Evolutionary conservation across 1,140 invertebrate species (phyloP).

Genomic region (Ptiloglossa arizonensis): DNA sequence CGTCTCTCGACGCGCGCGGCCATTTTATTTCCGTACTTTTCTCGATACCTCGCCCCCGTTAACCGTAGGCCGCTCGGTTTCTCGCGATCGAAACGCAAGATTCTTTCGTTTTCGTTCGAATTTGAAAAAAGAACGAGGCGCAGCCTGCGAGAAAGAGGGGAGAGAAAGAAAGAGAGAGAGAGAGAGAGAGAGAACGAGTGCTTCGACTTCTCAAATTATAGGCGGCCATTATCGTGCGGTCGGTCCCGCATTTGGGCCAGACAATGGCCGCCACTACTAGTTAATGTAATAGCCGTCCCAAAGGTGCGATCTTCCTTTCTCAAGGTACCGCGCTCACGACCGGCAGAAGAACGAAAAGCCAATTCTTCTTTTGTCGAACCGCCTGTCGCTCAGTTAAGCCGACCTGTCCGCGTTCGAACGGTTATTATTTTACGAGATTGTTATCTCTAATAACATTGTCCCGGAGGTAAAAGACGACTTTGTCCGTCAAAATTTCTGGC

Average conservation of each 20-base stretch:
- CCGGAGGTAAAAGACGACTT: slow-evolving; percentile 47
- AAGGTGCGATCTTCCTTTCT: slow-evolving; percentile 72
- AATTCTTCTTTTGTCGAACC: slow-evolving; percentile 51
- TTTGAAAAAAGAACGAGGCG: not conserved
- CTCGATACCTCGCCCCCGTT: no score
- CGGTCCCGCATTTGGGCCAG: slow-evolving; percentile 72
- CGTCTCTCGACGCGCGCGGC: no score
- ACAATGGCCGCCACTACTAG: slow-evolving; percentile 77
- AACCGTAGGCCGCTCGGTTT: no score
- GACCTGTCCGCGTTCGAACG: slow-evolving; percentile 59
- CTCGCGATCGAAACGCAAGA: no score
- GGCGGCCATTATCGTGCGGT: slow-evolving; percentile 73
- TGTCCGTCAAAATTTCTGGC: slow-evolving; percentile 41
- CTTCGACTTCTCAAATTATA: slow-evolving; percentile 71
- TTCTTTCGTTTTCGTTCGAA: no score
- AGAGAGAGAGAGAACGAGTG: slow-evolving; percentile 15
- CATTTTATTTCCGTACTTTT: no score
- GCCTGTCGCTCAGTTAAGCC: slow-evolving; percentile 51
- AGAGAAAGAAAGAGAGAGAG: no score
- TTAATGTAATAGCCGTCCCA: slow-evolving; percentile 79
- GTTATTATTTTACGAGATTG: slow-evolving; percentile 80
- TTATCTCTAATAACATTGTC: slow-evolving; percentile 80
- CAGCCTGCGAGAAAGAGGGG: not conserved
- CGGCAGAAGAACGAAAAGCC: slow-evolving; percentile 67
- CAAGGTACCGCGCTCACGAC: slow-evolving; percentile 54